Conservation (phyloP, 2,113 vertebrate genomes). For the Phasianus colchicus region DNA sequence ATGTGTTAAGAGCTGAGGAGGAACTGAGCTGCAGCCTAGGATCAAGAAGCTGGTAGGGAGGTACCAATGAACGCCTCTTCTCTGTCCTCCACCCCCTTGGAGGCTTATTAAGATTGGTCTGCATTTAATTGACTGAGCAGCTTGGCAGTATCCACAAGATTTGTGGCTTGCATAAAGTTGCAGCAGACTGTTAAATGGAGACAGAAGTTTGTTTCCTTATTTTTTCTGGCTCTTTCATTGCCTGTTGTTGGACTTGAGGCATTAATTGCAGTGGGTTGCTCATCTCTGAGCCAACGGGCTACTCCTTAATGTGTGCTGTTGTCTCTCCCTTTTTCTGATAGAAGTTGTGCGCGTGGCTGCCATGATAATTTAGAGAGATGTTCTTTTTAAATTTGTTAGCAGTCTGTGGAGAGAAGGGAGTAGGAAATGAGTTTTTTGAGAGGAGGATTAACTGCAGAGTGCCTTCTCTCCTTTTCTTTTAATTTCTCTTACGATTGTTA, state of each 20-base stretch:
- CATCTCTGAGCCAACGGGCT: background rate
- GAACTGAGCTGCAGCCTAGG: background rate
- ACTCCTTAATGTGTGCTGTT: background rate
- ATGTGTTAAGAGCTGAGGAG: background rate
- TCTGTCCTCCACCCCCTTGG: background rate
- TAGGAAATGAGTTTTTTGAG: background rate
- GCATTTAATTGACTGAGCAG: background rate
- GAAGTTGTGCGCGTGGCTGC: background rate
- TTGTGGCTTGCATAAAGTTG: background rate
- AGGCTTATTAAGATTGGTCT: background rate
- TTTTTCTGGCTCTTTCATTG: background rate
- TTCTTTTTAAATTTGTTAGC: background rate
- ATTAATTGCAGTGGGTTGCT: background rate
- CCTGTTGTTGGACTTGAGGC: background rate
- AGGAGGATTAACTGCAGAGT: conserved; percentile 41
- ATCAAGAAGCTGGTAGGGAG: background rate
- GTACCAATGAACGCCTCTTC: background rate
- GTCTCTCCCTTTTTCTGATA: background rate
- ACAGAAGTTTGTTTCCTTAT: background rate
- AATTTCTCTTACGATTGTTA: conserved; percentile 26
- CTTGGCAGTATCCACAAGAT: background rate
- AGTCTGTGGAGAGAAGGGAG: background rate
- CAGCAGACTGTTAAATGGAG: background rate
- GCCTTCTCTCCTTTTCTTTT: conserved; percentile 38
- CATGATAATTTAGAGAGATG: background rate